Percentiles rank a stretch among this genome's conserved stretches.
Evolutionary conservation across 2,113 vertebrate species (phyloP).

Genomic region (Poeciliopsis retropinna): DNA sequence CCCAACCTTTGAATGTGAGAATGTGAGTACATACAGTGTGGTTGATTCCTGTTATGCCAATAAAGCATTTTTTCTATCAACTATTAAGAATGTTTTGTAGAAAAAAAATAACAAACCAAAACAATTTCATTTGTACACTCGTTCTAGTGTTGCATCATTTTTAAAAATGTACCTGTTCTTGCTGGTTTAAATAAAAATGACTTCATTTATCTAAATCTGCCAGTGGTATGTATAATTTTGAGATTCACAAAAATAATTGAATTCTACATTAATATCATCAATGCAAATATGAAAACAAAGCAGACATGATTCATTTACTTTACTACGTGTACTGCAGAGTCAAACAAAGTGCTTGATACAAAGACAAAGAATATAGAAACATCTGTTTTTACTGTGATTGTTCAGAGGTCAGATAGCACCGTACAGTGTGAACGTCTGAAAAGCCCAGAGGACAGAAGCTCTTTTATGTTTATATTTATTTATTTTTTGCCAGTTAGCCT

Average conservation of each 20-base stretch:
- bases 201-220: too few relatives aligned
- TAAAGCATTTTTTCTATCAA: too few relatives aligned
- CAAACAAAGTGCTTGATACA: constrained; percentile 66
- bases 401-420: constrained; percentile 72
- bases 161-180: too few relatives aligned
- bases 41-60: too few relatives aligned
- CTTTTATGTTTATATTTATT: constrained; percentile 66
- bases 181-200: too few relatives aligned
- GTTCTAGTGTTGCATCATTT: too few relatives aligned
- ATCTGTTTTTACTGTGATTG: constrained; percentile 66
- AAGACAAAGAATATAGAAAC: constrained; percentile 55
- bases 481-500: constrained; percentile 28
- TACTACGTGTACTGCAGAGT: constrained; percentile 65
- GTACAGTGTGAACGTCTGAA: constrained; percentile 55
- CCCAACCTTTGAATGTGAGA: too few relatives aligned
- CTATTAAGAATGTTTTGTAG: too few relatives aligned
- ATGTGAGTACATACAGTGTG: too few relatives aligned
- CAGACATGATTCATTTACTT: constrained; percentile 66
- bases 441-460: constrained; percentile 53
- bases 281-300: constrained; percentile 73
- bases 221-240: too few relatives aligned
- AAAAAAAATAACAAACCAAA: too few relatives aligned
- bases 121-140: too few relatives aligned
- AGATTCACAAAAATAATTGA: constrained; percentile 39
- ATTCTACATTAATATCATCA: constrained; percentile 72